Conservation (phyloP, 2,797 vertebrate genomes). For the Lemur catta region DNA sequence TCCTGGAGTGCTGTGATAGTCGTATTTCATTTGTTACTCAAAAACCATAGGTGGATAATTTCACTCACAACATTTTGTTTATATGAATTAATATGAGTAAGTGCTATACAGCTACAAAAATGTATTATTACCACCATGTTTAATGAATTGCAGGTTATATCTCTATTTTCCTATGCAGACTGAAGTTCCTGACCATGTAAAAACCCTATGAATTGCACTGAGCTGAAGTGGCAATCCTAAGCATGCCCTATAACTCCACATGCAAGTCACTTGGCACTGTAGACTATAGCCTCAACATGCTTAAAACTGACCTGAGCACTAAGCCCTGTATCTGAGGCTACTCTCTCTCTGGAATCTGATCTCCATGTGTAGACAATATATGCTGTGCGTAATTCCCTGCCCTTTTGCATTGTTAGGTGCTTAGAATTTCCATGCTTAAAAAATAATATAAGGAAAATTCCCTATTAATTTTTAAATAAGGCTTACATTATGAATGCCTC, state of each 20-base stretch:
- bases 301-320: not conserved
- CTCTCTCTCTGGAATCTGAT: not conserved
- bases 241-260: not conserved
- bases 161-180: not conserved
- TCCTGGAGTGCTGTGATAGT: not conserved
- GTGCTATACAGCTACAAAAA: not conserved
- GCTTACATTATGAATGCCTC: not conserved
- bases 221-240: not conserved
- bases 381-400: not conserved
- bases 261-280: not conserved
- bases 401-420: not conserved
- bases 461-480: not conserved
- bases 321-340: not conserved
- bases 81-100: not conserved
- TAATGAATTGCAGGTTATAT: not conserved
- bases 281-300: not conserved
- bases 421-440: not conserved
- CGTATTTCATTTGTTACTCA: not conserved
- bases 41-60: not conserved
- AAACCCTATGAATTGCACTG: not conserved
- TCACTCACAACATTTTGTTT: not conserved
- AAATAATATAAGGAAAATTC: not conserved
- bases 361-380: not conserved
- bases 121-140: not conserved
- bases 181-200: not conserved